These are phyloP conservation scores for Periplaneta americana DNA, from an alignment of 1,140 invertebrate genomes.

Conservation along the genomic window DNA sequence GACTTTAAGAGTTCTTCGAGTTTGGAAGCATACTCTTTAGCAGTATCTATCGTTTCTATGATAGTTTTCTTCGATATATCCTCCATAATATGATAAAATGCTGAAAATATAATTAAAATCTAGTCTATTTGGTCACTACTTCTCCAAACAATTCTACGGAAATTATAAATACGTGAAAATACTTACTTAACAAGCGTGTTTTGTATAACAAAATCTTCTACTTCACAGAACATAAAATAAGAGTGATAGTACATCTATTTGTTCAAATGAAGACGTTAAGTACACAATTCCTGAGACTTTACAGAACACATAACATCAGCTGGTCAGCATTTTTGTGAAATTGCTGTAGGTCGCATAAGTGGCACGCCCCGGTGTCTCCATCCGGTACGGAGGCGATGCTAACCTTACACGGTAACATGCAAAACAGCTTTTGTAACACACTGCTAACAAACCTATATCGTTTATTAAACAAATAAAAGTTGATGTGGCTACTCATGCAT, in stretches of 20 bases:
- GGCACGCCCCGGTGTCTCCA: neutral
- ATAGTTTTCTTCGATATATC: slow-evolving; percentile 14
- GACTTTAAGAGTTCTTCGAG: slow-evolving; percentile 16
- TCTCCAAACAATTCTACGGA: neutral
- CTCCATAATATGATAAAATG: slow-evolving; percentile 9
- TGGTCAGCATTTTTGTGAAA: neutral
- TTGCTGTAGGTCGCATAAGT: neutral
- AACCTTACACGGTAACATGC: neutral
- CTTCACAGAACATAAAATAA: neutral
- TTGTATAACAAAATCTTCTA: neutral
- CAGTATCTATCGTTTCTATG: slow-evolving; percentile 20
- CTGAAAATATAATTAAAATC: neutral
- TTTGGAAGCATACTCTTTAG: slow-evolving; percentile 20
- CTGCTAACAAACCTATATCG: neutral
- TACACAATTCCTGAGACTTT: neutral
- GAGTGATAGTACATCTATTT: neutral
- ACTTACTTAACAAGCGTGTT: too few relatives aligned
- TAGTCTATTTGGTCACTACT: neutral
- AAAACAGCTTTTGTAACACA: neutral
- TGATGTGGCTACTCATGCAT: neutral
- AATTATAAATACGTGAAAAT: too few relatives aligned
- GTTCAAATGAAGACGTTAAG: neutral
- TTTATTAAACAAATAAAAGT: neutral
- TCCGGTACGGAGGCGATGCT: neutral
- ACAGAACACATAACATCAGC: neutral